phyloP scores from a whole-genome alignment of 35 echinoderm and acorn worm species.

The Apostichopus parvimensis region DNA sequence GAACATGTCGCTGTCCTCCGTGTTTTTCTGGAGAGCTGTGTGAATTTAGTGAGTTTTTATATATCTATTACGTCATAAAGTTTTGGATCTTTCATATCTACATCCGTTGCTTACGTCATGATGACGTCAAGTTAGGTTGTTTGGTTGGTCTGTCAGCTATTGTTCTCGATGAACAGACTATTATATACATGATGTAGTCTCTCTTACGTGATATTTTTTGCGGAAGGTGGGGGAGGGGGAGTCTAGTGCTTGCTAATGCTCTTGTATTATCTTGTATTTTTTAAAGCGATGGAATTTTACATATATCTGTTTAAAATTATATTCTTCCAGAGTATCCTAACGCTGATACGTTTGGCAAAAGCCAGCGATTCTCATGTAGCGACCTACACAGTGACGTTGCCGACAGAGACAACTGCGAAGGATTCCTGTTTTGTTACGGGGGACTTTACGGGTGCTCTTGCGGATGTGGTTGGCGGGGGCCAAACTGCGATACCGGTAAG shows the following conservation, averaged over 20 bases:
- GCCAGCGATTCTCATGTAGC: neutral
- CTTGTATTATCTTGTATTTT: too few relatives aligned
- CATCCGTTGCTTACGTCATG: neutral
- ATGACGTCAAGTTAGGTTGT: neutral
- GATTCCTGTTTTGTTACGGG: constrained; percentile 20
- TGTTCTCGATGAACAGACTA: too few relatives aligned
- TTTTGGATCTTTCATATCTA: neutral
- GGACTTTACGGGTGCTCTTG: constrained; percentile 51
- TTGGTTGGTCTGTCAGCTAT: too few relatives aligned
- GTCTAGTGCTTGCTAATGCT: too few relatives aligned
- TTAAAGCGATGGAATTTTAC: neutral
- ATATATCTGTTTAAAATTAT: neutral
- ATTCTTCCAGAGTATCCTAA: neutral
- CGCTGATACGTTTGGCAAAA: constrained; percentile 10
- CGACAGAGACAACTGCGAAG: constrained; percentile 26
- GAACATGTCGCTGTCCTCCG: constrained; percentile 35
- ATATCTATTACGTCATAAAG: neutral
- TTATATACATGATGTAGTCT: too few relatives aligned
- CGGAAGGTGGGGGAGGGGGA: too few relatives aligned
- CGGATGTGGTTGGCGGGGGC: constrained; percentile 39
- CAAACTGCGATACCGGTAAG: constrained; percentile 10
- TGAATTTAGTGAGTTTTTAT: constrained; percentile 9
- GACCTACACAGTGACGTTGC: neutral
- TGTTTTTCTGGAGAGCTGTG: constrained; percentile 16
- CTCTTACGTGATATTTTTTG: too few relatives aligned